A percentile compares a stretch with the other conserved stretches of the same genome.
These are phyloP conservation scores for Philaethria dido DNA, from an alignment of 2,888 invertebrate species.

Conservation along the genomic window DNA sequence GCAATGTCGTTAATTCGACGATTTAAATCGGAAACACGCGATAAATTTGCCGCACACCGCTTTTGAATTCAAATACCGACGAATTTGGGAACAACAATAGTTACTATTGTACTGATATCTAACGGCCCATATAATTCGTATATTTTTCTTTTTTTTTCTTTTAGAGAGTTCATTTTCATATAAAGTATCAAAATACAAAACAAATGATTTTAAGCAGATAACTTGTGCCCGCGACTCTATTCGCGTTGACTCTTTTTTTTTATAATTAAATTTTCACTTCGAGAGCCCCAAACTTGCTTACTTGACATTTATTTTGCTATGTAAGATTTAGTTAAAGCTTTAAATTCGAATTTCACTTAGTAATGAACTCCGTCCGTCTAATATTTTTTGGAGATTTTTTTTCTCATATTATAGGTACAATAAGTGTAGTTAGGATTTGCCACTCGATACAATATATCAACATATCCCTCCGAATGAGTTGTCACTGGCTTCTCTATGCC, in stretches of 20 bases:
- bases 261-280: too few species aligned
- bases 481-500: too few species aligned
- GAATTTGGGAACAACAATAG: constrained; percentile 53
- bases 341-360: too few species aligned
- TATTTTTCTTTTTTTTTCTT: not conserved
- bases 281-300: not conserved
- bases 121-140: constrained; percentile 28
- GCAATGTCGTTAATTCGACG: constrained; percentile 77
- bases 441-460: too few species aligned
- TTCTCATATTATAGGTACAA: too few species aligned
- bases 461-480: too few species aligned
- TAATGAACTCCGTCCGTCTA: too few species aligned
- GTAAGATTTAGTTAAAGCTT: too few species aligned
- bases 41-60: constrained; percentile 76
- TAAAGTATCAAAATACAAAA: too few species aligned
- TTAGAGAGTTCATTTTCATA: not conserved
- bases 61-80: constrained; percentile 68
- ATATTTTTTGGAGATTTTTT: too few species aligned
- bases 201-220: not conserved
- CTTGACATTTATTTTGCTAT: not conserved
- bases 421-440: too few species aligned
- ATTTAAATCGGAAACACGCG: constrained; percentile 80
- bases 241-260: not conserved
- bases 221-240: too few species aligned
- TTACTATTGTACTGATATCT: constrained; percentile 44